Base-by-base conservation (phyloP, 2,888 invertebrate genomes). In the Philonicus albiceps region DNA sequence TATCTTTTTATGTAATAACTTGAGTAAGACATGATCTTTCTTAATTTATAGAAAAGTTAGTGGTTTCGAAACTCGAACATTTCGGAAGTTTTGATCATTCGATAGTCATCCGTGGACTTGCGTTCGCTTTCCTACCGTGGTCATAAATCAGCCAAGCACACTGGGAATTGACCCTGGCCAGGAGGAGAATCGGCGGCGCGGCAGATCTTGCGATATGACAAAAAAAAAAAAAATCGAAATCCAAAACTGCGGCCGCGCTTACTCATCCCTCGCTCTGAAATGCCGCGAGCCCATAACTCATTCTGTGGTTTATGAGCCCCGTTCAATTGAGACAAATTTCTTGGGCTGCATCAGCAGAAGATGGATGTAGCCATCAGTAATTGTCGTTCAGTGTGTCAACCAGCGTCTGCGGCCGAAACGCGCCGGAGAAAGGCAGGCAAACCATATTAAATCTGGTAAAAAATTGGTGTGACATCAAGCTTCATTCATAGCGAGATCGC, bases 401-500 rank as follows among this genome's bases (percentile, higher is more conserved):
- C 30, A 86, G 55, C 43, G 53, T 37, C 55, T 76, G 64, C 19
- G 64, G 64, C 37, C 22, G 19, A n/a, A 86, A 19, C 34, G 22
- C 53, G 40, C 53, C n/a, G 37, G 55, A 64, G 34, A 22, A 30
- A 83, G 55, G 55, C 34, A 37, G 22, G 19, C 30, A 74, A 74
- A 86, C 86, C 86, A 86, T 83, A 74, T 53, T 86, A 86, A 86
- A 87, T 87, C 84, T 85, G 75, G 84, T 86, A 83, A 87, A 87
- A 87, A 86, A 86, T 87, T 86, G 83, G 40, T 78, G 74, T 86
- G 87, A 87, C 86, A 87, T 87, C 86, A 78, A 75, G 86, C 75
- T 86, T 86, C 86, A 87, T 87, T 87, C 87, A 87, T 87, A 72
- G 34, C 43, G n/a, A 72, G 74, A 84, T 64, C 64, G 22, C 27